Conservation (phyloP, 2,888 invertebrate species). For the Ornithoptera alexandrae region DNA sequence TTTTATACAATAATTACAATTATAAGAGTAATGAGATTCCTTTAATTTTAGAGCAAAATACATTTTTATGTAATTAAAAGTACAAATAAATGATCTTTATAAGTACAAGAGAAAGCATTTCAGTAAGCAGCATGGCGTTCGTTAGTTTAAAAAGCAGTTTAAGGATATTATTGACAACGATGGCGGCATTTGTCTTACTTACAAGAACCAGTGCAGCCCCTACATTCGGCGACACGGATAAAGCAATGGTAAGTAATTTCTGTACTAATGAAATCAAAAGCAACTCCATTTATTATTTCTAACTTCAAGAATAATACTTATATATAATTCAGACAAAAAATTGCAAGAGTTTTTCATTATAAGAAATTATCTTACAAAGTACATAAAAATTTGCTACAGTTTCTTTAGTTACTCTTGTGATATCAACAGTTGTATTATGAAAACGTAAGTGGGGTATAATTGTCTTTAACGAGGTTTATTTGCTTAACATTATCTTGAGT, state of each 20-base stretch:
- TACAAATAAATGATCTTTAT: conserved; percentile 61
- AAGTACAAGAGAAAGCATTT: conserved; percentile 45
- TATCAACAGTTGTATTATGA: not conserved
- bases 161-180: conserved; percentile 59
- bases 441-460: not conserved
- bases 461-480: not conserved
- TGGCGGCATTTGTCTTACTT: conserved; percentile 55
- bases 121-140: conserved; percentile 57
- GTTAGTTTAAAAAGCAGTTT: conserved; percentile 58
- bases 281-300: not conserved
- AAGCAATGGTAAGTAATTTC: conserved; percentile 66
- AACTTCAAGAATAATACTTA: not conserved
- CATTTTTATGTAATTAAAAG: conserved; percentile 55
- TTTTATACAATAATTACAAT: conserved; percentile 50
- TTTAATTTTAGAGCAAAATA: conserved; percentile 45
- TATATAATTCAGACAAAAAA: not conserved
- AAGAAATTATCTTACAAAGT: not conserved
- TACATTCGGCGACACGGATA: conserved; percentile 64
- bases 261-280: not conserved
- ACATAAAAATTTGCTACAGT: not conserved
- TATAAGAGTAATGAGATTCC: conserved; percentile 51
- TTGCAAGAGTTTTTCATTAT: not conserved
- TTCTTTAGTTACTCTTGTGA: not conserved
- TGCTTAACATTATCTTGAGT: not conserved
- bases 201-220: conserved; percentile 69